These are phyloP conservation scores for Crioceris asparagi DNA, from an alignment of 2,888 invertebrate genomes.

Conservation along the genomic window DNA sequence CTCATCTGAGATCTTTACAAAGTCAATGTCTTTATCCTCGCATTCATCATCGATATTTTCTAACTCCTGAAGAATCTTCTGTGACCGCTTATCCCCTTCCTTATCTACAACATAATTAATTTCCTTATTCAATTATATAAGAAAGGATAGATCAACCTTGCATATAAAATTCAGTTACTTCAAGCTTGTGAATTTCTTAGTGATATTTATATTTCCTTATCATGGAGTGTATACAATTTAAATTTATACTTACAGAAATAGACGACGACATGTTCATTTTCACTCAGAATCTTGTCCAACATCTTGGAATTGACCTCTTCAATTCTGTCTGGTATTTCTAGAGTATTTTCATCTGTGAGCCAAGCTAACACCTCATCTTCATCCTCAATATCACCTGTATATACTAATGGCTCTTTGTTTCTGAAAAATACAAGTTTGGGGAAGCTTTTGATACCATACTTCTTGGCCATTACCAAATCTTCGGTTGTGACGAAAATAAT, in stretches of 20 bases:
- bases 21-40: slow-evolving; percentile 83
- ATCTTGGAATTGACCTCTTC: slow-evolving; percentile 86
- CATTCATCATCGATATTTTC: slow-evolving; percentile 92
- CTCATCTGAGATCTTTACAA: slow-evolving; percentile 84
- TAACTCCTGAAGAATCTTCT: slow-evolving; percentile 76
- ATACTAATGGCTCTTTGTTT: slow-evolving; percentile 80
- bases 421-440: slow-evolving; percentile 84
- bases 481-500: slow-evolving; percentile 91
- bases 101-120: slow-evolving; percentile 66
- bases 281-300: slow-evolving; percentile 80
- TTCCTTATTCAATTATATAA: too few relatives aligned
- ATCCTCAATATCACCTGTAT: slow-evolving; percentile 73
- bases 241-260: slow-evolving; percentile 69
- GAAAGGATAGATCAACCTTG: too few relatives aligned
- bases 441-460: slow-evolving; percentile 73
- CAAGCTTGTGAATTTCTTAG: too few relatives aligned
- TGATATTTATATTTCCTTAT: too few relatives aligned
- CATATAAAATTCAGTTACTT: too few relatives aligned
- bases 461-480: slow-evolving; percentile 68
- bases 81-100: slow-evolving; percentile 81
- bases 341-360: slow-evolving; percentile 82
- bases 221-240: too few relatives aligned
- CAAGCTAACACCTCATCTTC: slow-evolving; percentile 86
- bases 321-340: slow-evolving; percentile 85
- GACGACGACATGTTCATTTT: slow-evolving; percentile 81